These are phyloP conservation scores for Pica pica DNA, from an alignment of 2,113 vertebrate genomes.

Conservation along the genomic window DNA sequence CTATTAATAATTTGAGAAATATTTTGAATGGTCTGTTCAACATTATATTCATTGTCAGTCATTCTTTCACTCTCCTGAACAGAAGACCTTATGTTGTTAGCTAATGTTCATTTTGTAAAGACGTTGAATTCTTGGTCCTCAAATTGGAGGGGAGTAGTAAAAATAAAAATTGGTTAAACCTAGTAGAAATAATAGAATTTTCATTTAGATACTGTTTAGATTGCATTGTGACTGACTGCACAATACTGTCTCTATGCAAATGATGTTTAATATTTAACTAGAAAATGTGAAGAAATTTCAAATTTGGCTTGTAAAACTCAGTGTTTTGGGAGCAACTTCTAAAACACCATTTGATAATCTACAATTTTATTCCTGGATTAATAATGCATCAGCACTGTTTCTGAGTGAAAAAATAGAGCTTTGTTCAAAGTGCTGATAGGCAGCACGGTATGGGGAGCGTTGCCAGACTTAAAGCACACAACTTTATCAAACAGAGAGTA, in stretches of 20 bases:
- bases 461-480: not conserved
- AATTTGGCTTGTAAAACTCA: not conserved
- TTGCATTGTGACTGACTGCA: not conserved
- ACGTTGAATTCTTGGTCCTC: not conserved
- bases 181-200: not conserved
- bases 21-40: not conserved
- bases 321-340: not conserved
- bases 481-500: not conserved
- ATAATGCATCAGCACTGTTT: not conserved
- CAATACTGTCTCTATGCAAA: not conserved
- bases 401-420: not conserved
- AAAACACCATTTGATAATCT: not conserved
- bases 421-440: not conserved
- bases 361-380: not conserved
- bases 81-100: not conserved
- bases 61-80: not conserved
- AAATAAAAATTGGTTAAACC: not conserved
- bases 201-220: not conserved
- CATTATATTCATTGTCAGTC: not conserved
- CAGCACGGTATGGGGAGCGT: not conserved
- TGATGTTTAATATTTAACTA: not conserved
- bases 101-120: not conserved
- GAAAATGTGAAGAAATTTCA: not conserved
- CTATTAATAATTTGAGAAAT: not conserved
- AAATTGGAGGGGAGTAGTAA: not conserved